Evolutionary conservation across 2,113 vertebrate species (phyloP).

Genomic region (Brachypodius melanocephalos): DNA sequence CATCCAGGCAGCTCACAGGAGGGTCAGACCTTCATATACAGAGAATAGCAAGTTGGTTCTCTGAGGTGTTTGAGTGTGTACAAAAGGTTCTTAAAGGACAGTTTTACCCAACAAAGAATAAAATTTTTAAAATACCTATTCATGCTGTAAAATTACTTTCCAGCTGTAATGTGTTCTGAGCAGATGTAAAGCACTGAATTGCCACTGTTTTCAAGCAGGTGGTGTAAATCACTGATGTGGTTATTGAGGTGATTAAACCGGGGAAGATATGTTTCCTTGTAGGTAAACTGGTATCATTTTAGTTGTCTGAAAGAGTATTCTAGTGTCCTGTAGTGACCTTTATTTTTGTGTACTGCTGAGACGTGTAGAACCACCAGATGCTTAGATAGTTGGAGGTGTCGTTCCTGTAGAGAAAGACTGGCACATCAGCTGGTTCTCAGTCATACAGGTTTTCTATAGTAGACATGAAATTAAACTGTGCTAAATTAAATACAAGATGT

Average conservation of each 20-base stretch:
- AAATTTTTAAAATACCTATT: background rate
- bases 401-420: background rate
- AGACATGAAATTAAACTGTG: background rate
- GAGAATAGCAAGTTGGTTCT: background rate
- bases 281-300: background rate
- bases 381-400: background rate
- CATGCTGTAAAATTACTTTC: background rate
- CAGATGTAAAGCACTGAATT: background rate
- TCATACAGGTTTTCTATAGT: accelerated
- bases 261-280: background rate
- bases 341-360: background rate
- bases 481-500: background rate
- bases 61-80: background rate
- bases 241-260: background rate
- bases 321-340: background rate
- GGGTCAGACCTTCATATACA: background rate
- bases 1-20: background rate
- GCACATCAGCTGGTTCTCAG: background rate
- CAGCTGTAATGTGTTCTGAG: background rate
- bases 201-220: background rate
- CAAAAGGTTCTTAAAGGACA: background rate
- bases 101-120: background rate
- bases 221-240: background rate
- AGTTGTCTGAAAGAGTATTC: background rate
- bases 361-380: background rate